Conservation (phyloP, 2,797 vertebrate species). For the Melanotaenia parkinsoni region DNA sequence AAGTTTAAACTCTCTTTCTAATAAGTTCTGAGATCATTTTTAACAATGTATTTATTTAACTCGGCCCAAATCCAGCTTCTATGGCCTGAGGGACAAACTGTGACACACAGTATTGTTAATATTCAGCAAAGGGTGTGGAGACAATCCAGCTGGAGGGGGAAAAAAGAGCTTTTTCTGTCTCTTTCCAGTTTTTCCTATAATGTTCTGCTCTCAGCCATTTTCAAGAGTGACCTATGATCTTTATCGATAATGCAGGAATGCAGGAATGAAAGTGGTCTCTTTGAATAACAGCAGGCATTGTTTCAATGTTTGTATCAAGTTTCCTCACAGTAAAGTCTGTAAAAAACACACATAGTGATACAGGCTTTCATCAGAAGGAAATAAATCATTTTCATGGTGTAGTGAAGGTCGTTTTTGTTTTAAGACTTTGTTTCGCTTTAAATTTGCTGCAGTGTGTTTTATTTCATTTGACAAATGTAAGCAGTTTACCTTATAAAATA, state of each 20-base stretch:
- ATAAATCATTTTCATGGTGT: conserved; percentile 22
- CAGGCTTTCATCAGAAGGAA: conserved; percentile 2
- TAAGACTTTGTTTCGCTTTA: conserved; percentile 4
- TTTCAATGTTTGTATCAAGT: conserved; percentile 50
- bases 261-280: conserved; percentile 15
- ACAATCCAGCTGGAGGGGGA: background rate
- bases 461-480: background rate
- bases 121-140: conserved; percentile 27
- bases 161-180: conserved; percentile 1
- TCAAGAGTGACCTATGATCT: conserved; percentile 49
- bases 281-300: conserved; percentile 34
- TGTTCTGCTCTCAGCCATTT: conserved; percentile 18
- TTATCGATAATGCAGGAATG: conserved; percentile 58
- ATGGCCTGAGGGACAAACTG: background rate
- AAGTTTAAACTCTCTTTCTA: too few species aligned
- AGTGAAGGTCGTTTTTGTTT: conserved; percentile 1
- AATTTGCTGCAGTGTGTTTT: background rate
- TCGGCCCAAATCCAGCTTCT: background rate
- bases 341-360: background rate
- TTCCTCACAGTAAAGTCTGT: conserved; percentile 20
- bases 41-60: conserved; percentile 14
- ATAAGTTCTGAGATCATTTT: conserved; percentile 10
- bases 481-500: background rate
- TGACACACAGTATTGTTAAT: conserved; percentile 3
- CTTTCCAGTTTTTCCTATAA: conserved; percentile 14